Percentiles rank a stretch among this genome's conserved stretches.
These are phyloP conservation scores for Ormyrus rosae DNA, from an alignment of 2,888 invertebrate genomes.

Conservation along the genomic window DNA sequence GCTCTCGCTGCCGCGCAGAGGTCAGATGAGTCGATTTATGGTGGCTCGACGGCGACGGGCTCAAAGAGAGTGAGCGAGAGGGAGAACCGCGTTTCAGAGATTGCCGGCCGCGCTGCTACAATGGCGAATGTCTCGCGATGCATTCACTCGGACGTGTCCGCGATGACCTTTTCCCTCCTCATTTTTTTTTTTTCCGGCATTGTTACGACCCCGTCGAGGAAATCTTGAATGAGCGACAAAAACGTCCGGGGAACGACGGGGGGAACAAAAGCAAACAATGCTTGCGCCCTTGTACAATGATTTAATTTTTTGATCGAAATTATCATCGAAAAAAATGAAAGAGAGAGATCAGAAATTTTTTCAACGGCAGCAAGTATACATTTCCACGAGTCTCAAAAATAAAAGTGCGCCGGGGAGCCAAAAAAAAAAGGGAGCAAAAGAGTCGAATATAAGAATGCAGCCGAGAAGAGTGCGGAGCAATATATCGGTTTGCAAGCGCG, in stretches of 20 bases:
- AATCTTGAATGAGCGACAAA: background rate
- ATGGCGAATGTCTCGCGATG: slow-evolving; percentile 24
- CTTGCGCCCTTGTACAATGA: background rate
- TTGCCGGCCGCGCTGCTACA: slow-evolving; percentile 22
- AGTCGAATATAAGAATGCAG: slow-evolving; percentile 21
- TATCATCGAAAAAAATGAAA: background rate
- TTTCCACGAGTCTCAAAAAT: background rate
- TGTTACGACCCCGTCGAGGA: background rate
- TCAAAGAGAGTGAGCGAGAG: slow-evolving; percentile 16
- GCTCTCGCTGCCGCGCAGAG: slow-evolving; percentile 16
- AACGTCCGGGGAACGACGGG: background rate
- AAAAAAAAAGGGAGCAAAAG: background rate
- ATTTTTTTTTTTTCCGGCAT: background rate
- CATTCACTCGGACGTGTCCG: background rate
- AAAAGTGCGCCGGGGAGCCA: background rate
- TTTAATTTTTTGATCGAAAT: slow-evolving; percentile 9
- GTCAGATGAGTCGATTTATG: slow-evolving; percentile 56
- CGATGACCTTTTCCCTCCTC: background rate
- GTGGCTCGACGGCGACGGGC: slow-evolving; percentile 32
- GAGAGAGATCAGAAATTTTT: background rate
- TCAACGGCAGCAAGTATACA: background rate
- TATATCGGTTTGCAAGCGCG: slow-evolving; percentile 24
- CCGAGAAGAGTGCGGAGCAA: slow-evolving; percentile 11
- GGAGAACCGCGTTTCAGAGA: slow-evolving; percentile 31
- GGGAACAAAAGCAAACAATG: slow-evolving; percentile 12